Base-by-base conservation (phyloP, 2,888 invertebrate genomes). In the Hyppa rectilinea region DNA sequence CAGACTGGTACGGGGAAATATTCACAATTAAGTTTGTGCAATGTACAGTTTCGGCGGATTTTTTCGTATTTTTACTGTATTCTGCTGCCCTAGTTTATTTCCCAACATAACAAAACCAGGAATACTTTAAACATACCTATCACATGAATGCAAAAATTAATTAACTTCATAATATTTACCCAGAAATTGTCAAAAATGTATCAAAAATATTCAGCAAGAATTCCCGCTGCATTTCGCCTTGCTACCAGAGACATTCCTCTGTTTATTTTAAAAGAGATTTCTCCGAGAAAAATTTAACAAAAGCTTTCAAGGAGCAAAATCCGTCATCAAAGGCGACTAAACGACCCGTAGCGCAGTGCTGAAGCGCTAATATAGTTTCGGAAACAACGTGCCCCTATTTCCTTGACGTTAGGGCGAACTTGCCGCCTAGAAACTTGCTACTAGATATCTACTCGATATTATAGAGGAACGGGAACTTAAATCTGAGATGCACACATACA, bases 261-360 rank as follows among this genome's bases (percentile, higher is more conserved):
- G 88, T 92, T 90, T 92, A 92, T 91, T 92, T 91, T 90, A 91
- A 91, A 91, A 88, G 83, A 86, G 84, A 90, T 87, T 89, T 89
- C 86, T 87, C 76, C 62, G 81, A 89, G 90, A 92, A 92, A 93
- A 91, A 88, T 92, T 90, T 88, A 89, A 93, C 91, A 92, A 91
- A 92, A 93, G 93, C 93, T 94, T 92, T 93, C 92, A 93, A 91
- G 91, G 87, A 92, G 92, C 89, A 71, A 93, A 93, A 94, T 94
- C 91, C 89, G 92, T 94, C 93, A 92, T 94, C 93, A 94, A 93
- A 93, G 87, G 90, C 85, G 85, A 87, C 89, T 90, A 92, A 92
- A 91, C 92, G 91, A 94, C 88, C 90, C 91, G 90, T 85, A 87
- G 89, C 87, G 89, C 31, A 87, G 90, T 87, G 89, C 87, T 85